Conservation (phyloP, 2,888 invertebrate species). For the Conomelus anceps region DNA sequence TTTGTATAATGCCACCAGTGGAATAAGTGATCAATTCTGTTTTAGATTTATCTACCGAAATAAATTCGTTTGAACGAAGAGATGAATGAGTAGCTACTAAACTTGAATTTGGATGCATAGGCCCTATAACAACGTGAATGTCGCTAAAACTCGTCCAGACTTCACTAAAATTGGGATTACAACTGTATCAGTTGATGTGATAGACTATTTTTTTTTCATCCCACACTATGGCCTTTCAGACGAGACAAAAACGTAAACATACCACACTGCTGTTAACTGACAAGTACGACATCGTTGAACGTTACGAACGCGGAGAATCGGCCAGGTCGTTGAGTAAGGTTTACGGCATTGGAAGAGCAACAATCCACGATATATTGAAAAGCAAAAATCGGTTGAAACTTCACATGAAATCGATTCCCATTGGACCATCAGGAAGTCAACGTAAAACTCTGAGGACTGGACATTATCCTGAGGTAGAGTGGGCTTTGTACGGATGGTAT, state of each 20-base stretch:
- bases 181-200: not conserved
- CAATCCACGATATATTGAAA: not conserved
- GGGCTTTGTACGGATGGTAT: not conserved
- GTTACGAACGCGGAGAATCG: not conserved
- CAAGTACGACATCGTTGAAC: not conserved
- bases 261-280: not conserved
- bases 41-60: no score
- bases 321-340: not conserved
- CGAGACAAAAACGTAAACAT: not conserved
- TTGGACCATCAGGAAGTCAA: not conserved
- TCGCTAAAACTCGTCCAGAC: no score
- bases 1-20: no score
- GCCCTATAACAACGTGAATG: no score
- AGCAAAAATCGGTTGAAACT: not conserved
- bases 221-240: not conserved
- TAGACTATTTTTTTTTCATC: no score
- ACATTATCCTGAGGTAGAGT: not conserved
- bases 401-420: not conserved
- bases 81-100: no score
- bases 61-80: no score
- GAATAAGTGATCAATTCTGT: no score
- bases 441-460: not conserved
- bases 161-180: no score
- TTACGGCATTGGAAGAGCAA: not conserved
- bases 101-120: no score